These are phyloP conservation scores for Nemapogon koenigi DNA, from an alignment of 2,888 invertebrate genomes.

Conservation along the genomic window DNA sequence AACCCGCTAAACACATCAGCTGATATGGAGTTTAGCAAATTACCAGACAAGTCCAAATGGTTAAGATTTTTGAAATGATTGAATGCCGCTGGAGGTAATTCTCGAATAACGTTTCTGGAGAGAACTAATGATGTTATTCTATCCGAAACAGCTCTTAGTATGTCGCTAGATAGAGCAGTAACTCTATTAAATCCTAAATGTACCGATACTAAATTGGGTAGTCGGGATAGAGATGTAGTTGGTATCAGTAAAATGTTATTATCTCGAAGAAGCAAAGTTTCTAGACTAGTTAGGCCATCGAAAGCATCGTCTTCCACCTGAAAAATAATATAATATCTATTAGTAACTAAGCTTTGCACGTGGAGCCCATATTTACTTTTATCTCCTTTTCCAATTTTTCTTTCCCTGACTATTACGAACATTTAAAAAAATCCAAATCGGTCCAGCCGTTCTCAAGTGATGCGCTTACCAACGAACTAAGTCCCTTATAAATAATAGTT, in stretches of 20 bases:
- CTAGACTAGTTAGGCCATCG: conserved; percentile 79
- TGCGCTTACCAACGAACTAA: too few relatives aligned
- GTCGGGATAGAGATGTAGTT: conserved; percentile 79
- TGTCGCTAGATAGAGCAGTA: conserved; percentile 82
- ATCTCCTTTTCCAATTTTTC: too few relatives aligned
- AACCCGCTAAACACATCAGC: conserved; percentile 79
- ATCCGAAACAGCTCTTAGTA: conserved; percentile 75
- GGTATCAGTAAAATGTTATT: conserved; percentile 89
- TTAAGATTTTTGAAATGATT: conserved; percentile 76
- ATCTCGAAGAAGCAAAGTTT: conserved; percentile 80
- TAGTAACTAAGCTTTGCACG: too few relatives aligned
- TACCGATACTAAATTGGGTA: conserved; percentile 75
- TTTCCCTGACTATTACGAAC: too few relatives aligned
- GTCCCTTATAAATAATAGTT: too few relatives aligned
- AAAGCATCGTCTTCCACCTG: conserved; percentile 90
- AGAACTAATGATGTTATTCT: conserved; percentile 76
- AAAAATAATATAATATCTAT: conserved; percentile 21
- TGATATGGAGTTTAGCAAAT: conserved; percentile 73
- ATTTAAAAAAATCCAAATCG: too few relatives aligned
- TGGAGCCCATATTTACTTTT: too few relatives aligned
- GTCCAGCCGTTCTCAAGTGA: too few relatives aligned
- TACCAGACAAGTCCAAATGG: conserved; percentile 80
- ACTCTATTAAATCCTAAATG: conserved; percentile 87
- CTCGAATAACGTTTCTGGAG: conserved; percentile 85
- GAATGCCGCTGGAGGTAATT: conserved; percentile 82